Conservation (phyloP, 1,140 invertebrate species). For the Drosophila arizonae region DNA sequence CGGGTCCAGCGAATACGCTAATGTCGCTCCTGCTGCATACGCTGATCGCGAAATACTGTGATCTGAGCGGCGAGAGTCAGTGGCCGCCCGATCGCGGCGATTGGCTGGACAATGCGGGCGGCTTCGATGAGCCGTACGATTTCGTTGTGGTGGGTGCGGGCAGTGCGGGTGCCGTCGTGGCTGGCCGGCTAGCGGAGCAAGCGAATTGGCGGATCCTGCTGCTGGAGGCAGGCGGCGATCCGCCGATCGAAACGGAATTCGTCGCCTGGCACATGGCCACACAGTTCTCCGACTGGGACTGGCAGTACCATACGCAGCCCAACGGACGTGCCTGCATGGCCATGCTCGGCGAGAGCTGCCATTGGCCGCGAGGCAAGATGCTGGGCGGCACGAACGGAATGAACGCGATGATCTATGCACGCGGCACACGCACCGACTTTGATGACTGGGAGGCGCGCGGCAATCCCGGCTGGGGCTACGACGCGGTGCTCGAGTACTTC, state of each 20-base stretch:
- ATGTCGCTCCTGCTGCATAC: conserved; percentile 84
- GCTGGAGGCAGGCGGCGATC: conserved; percentile 84
- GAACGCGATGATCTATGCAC: conserved; percentile 90
- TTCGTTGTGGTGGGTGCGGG: conserved; percentile 85
- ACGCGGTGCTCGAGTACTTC: conserved; percentile 89
- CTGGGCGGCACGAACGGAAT: conserved; percentile 88
- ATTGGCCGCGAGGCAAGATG: conserved; percentile 87
- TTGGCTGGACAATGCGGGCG: conserved; percentile 74
- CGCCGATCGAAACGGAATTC: conserved; percentile 73
- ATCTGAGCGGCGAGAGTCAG: conserved; percentile 84
- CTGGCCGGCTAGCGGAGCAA: conserved; percentile 64
- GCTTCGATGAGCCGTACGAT: conserved; percentile 81
- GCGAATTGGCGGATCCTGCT: conserved; percentile 81
- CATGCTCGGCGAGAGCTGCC: conserved; percentile 83
- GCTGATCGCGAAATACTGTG: conserved; percentile 84
- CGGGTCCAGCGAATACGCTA: conserved; percentile 83
- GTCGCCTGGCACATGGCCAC: conserved; percentile 81
- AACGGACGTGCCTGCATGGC: conserved; percentile 80
- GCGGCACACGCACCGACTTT: conserved; percentile 87
- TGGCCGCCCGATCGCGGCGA: conserved; percentile 85
- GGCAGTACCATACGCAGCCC: conserved; percentile 79
- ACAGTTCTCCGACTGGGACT: conserved; percentile 80
- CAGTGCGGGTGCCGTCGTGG: conserved; percentile 86
- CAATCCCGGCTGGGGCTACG: conserved; percentile 87
- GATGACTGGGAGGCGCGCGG: conserved; percentile 87